Percentiles rank a stretch among this genome's conserved stretches.
phyloP scores from a whole-genome alignment of 2,113 vertebrate species.

The Ptychochromis oligacanthus region DNA sequence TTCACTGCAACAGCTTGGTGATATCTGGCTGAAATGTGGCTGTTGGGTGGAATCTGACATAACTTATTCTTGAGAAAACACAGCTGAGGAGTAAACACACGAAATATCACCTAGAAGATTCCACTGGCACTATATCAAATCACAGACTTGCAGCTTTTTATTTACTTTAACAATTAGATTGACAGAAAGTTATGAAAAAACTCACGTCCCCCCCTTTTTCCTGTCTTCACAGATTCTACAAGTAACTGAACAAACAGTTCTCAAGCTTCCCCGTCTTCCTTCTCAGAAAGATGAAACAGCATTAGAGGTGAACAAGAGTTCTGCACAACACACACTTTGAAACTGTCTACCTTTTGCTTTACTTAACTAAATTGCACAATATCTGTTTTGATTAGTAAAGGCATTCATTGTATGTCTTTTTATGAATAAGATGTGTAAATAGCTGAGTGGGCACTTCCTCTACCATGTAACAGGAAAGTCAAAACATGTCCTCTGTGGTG shows the following conservation, averaged over 20 bases:
- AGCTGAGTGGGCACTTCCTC: slow-evolving; percentile 37
- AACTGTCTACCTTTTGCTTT: not conserved
- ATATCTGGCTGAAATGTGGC: not conserved
- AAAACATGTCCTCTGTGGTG: slow-evolving; percentile 25
- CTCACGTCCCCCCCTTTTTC: not conserved
- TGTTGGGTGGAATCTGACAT: not conserved
- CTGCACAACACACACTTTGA: not conserved
- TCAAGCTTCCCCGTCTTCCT: slow-evolving; percentile 58
- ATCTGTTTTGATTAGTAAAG: not conserved
- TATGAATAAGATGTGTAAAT: slow-evolving; percentile 33
- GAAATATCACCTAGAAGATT: not conserved
- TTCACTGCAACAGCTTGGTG: not conserved
- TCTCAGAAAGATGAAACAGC: slow-evolving; percentile 30
- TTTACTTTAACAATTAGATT: not conserved
- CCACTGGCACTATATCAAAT: not conserved
- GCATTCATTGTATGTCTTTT: too few relatives aligned
- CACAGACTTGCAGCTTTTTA: not conserved
- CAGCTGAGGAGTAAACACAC: not conserved
- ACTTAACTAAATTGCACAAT: slow-evolving; percentile 12
- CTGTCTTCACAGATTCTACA: slow-evolving; percentile 60
- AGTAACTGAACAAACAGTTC: slow-evolving; percentile 41
- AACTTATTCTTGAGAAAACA: not conserved
- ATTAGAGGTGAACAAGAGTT: slow-evolving; percentile 64
- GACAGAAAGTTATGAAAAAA: not conserved
- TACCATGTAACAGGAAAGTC: slow-evolving; percentile 19